phyloP scores from a whole-genome alignment of 2,113 vertebrate genomes.

The Entelurus aequoreus region DNA sequence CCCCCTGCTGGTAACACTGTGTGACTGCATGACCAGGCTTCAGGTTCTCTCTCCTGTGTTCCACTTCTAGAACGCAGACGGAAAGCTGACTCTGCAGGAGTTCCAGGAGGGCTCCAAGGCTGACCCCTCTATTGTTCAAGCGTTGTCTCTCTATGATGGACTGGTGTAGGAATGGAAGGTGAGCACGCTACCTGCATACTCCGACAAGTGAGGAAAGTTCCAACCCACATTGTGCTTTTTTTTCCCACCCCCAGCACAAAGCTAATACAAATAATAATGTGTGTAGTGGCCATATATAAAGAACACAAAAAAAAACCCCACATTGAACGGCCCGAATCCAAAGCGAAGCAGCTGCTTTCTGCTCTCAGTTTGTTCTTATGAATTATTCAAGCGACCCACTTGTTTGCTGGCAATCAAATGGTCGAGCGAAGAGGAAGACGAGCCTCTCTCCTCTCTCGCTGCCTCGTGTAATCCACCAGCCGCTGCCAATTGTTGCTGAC shows the following conservation, averaged over 20 bases:
- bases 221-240: constrained; percentile 1
- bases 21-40: constrained; percentile 15
- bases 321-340: constrained; percentile 17
- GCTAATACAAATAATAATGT: constrained; percentile 9
- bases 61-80: constrained; percentile 84
- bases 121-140: constrained; percentile 96
- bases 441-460: constrained; percentile 29
- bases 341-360: constrained; percentile 47
- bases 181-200: constrained; percentile 46
- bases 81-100: constrained; percentile 95
- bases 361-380: constrained; percentile 57
- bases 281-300: not conserved
- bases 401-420: constrained; percentile 65
- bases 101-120: constrained; percentile 98
- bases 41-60: constrained; percentile 15
- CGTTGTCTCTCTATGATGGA: constrained; percentile 93
- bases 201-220: constrained; percentile 8
- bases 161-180: constrained; percentile 88
- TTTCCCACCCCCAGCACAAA: not conserved
- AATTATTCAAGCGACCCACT: constrained; percentile 64
- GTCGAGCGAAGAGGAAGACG: constrained; percentile 45
- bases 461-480: constrained; percentile 40
- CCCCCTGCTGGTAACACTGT: constrained; percentile 53
- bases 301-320: constrained; percentile 10
- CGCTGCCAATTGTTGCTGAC: constrained; percentile 59